Base-by-base conservation (phyloP, 2,888 invertebrate genomes). In the Matsumyia berberina region DNA sequence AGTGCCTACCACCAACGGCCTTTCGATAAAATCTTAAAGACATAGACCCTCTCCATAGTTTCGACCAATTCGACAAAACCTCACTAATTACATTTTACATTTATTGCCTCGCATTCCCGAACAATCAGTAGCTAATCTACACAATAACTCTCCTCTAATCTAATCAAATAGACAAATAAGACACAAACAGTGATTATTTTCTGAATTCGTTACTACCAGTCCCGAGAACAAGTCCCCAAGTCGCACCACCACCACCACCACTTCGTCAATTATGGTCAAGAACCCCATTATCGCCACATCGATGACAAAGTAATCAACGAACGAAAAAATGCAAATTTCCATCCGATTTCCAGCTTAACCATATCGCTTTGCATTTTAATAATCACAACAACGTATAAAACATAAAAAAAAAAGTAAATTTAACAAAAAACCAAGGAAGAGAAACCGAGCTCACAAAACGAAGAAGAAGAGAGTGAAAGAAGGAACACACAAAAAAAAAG, bases 341-440 rank as follows among this genome's bases (percentile, higher is more conserved):
- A 83, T 83, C 83, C 73, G 83, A 83, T 74, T 79, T 83, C 57
- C 62, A 64, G 64, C 73, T 69, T 64, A 44, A 49, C 73, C 72
- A 67, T 64, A 79, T 44, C 83, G 83, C 83, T 83, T 83, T 83
- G 83, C 83, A 83, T 83, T 79, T 74, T 83, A 83, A 83, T 83
- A 69, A 83, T 78, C 83, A 79, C 66, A 69, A 79, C 62, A 79
- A 73, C 62, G 31, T 69, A 64, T 78, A 55, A 67, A 72, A 78
- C 53, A 67, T 55, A 44, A 62, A 67, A 42, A 55, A 58, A 57
- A 46, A n/a, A n/a, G n/a, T n/a, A n/a, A n/a, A 64, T 0, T 29
- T 9, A 12, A 44, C 19, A 66, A 58, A 67, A 12, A n/a, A 44
- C 9, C 74, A 67, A 81, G 74, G 80, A 80, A 80, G 79, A 79